Conservation (phyloP, 2,113 vertebrate genomes). For the Entomyzon cyanotis region DNA sequence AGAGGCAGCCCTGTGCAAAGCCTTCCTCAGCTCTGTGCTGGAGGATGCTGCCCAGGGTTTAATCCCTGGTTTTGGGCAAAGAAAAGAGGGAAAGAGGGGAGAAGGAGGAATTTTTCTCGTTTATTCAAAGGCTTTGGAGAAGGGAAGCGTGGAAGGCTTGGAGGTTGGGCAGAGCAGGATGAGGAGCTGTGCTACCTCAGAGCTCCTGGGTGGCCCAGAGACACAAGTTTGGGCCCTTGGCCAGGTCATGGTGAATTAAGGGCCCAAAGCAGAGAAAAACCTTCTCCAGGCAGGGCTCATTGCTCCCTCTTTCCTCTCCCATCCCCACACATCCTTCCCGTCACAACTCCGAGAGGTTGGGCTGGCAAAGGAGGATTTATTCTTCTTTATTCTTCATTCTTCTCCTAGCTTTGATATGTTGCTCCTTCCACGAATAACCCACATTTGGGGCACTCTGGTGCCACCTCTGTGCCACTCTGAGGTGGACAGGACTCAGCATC, state of each 20-base stretch:
- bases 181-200: background rate
- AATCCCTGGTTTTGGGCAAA: background rate
- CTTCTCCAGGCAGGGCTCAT: background rate
- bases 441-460: rapidly evolving
- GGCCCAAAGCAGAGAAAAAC: background rate
- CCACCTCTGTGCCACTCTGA: rapidly evolving
- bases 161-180: background rate
- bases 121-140: background rate
- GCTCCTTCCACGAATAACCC: background rate
- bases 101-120: background rate
- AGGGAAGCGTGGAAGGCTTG: background rate
- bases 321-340: background rate
- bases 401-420: background rate
- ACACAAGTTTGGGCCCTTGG: background rate
- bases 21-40: background rate
- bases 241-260: background rate
- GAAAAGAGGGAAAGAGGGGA: background rate
- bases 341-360: background rate
- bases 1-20: background rate
- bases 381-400: background rate
- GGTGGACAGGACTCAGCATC: background rate
- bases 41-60: background rate
- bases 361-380: background rate
- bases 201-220: background rate
- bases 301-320: background rate